Base-by-base conservation (phyloP, 2,797 vertebrate species). In the Mormyrops boulengeri region DNA sequence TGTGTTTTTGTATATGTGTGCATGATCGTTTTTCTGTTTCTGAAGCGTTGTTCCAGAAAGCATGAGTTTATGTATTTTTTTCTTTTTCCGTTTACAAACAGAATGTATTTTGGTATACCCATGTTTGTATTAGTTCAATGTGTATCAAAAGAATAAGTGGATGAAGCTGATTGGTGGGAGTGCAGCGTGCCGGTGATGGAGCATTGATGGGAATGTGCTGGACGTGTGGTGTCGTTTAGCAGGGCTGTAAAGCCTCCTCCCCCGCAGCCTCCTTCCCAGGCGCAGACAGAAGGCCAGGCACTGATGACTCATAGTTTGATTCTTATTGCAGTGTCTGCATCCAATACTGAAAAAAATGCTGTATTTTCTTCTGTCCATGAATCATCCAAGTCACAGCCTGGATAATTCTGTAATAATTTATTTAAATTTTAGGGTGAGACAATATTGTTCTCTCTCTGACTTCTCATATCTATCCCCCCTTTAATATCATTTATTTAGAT, bases 271-370 rank as follows among this genome's bases (percentile, higher is more conserved):
- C 73, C 53, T 50, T 26, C 73, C 44, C 89, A 60, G 90, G 88
- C 38, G 47, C 66, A 57, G 88, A 88, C 53, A 57, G 89, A 87
- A 88, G 60, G 60, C 66, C 47, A 89, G 89, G 91, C 91, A 93
- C 91, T 88, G 94, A 95, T 96, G 96, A 96, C 92, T 96, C 96
- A 96, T 91, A 55, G 93, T 92, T 93, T 92, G 89, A 90, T 90
- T 89, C 89, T 91, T 95, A 94, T 89, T 94, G 95, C 95, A 93
- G 94, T 90, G 91, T 93, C 91, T 93, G 91, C 94, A 92, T 93
- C 93, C 92, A 91, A 93, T 93, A 92, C 90, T 89, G 91, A 91
- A 77, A 73, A 50, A 90, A 89, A 88, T 53, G 73, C 73, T 92
- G 92, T 93, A 92, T 94, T 92, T 92, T 92, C 92, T 90, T 89